phyloP scores from a whole-genome alignment of 2,113 vertebrate genomes.

The Glaucidium brasilianum region DNA sequence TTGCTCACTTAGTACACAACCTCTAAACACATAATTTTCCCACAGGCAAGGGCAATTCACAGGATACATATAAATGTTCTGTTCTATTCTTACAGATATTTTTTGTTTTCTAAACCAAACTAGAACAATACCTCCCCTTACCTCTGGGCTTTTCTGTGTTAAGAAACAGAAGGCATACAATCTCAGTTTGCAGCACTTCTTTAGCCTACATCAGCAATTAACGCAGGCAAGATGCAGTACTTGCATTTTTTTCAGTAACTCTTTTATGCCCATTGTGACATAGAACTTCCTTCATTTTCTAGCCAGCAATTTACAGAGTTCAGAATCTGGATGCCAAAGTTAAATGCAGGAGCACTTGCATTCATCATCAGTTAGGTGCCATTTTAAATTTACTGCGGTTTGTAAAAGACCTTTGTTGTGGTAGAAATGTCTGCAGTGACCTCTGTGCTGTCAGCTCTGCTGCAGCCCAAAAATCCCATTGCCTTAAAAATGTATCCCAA shows the following conservation, averaged over 20 bases:
- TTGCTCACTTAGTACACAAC: background rate
- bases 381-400: background rate
- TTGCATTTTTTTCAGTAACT: background rate
- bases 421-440: background rate
- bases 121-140: background rate
- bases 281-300: background rate
- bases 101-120: background rate
- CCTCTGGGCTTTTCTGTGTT: background rate
- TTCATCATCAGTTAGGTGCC: background rate
- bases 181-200: background rate
- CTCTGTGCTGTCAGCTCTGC: background rate
- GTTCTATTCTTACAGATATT: background rate
- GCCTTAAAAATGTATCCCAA: background rate
- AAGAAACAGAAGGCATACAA: background rate
- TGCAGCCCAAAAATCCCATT: background rate
- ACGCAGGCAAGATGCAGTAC: background rate
- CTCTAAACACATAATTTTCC: background rate
- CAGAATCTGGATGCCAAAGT: background rate
- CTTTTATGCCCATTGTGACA: background rate
- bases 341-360: background rate
- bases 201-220: background rate
- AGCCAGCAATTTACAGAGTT: background rate
- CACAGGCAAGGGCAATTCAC: background rate
- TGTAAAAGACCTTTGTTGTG: slow-evolving; percentile 12
- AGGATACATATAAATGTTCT: background rate